Evolutionary conservation across 1,140 invertebrate species (phyloP).

Genomic region (Cherax destructor): DNA sequence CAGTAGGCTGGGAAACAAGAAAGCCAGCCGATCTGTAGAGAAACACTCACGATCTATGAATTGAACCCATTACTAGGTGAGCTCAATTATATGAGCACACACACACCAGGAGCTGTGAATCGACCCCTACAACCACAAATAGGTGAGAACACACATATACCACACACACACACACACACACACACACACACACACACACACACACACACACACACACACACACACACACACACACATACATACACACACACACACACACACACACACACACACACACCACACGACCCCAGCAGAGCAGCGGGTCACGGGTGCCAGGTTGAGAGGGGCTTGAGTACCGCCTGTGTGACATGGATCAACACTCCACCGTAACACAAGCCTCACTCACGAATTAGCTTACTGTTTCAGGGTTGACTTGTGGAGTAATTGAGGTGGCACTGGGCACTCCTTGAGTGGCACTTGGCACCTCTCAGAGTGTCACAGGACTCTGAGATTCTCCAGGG

Average conservation of each 20-base stretch:
- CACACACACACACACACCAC: not conserved
- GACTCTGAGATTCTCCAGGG: not conserved
- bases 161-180: no score
- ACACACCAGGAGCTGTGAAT: no score
- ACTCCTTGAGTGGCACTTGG: conserved; percentile 39
- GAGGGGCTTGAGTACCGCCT: conserved; percentile 19
- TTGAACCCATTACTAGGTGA: no score
- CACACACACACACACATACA: not conserved
- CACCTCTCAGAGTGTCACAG: conserved; percentile 21
- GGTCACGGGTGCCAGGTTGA: conserved; percentile 32
- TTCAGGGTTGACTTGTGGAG: conserved; percentile 11
- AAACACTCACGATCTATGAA: no score
- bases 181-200: not conserved
- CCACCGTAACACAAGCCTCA: conserved; percentile 43
- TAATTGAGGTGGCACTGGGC: conserved; percentile 48
- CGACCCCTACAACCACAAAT: no score
- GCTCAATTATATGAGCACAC: no score
- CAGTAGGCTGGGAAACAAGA: no score
- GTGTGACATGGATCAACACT: conserved; percentile 40
- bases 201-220: not conserved
- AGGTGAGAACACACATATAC: not conserved
- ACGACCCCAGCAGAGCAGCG: not conserved
- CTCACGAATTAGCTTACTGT: conserved; percentile 40
- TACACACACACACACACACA: not conserved
- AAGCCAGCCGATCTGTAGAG: no score